Conservation (phyloP, 2,888 invertebrate genomes). For the Melieria picta region DNA sequence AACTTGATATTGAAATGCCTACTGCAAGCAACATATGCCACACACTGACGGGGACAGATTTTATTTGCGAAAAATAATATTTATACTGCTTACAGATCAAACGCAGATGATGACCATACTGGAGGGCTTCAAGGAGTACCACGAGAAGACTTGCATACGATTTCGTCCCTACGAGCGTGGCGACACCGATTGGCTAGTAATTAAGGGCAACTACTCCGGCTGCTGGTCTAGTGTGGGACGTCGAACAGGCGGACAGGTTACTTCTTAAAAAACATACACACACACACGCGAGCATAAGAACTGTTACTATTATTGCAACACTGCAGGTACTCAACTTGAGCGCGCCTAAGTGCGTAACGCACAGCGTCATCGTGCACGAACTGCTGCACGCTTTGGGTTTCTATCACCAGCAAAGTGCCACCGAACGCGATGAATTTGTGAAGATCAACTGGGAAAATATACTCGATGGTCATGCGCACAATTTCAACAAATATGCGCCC, state of each 20-base stretch:
- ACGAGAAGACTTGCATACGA: conserved; percentile 72
- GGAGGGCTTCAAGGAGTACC: conserved; percentile 71
- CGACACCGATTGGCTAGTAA: conserved; percentile 70
- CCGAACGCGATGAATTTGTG: conserved; percentile 80
- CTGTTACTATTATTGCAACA: background rate
- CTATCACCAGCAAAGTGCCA: conserved; percentile 84
- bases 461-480: conserved; percentile 67
- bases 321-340: conserved; percentile 68
- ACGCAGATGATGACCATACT: conserved; percentile 68
- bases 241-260: conserved; percentile 71
- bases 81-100: conserved; percentile 55
- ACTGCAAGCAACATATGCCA: too few relatives aligned
- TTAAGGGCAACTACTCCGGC: conserved; percentile 69
- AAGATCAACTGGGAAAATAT: conserved; percentile 79
- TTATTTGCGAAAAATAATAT: background rate
- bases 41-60: background rate
- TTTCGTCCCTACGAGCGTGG: conserved; percentile 71
- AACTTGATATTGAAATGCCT: background rate
- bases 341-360: conserved; percentile 69
- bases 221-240: conserved; percentile 77
- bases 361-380: conserved; percentile 80
- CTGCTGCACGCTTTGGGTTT: conserved; percentile 83
- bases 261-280: background rate
- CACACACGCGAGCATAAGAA: too few relatives aligned
- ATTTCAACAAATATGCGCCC: conserved; percentile 75